Base-by-base conservation (phyloP, 2,888 invertebrate genomes). In the Agrochola circellaris region DNA sequence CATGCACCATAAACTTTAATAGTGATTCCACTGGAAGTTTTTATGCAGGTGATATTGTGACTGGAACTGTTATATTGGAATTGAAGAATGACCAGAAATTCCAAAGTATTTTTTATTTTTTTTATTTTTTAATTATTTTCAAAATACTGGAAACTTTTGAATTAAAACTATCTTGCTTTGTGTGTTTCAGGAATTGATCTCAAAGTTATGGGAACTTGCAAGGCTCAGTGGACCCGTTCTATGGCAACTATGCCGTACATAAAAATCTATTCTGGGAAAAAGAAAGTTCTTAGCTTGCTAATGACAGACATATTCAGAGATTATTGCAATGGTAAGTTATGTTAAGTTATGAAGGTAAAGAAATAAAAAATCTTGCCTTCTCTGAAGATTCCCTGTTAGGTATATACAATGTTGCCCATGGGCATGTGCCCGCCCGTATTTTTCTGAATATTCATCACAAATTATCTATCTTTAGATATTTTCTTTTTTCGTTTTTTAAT, bases 41-140 rank as follows among this genome's bases (percentile, higher is more conserved):
- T 88, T 95, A 95, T 79, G 91, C 94, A 17, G 96, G 96, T 79
- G 94, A 95, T 88, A 93, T 96, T 70, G 94, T 96, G 60, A 96
- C 96, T 60, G 96, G 96, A 81, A 90, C 90, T 11, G 91, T 95
- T n/a, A 88, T 91, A 70, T 83, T 96, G 82, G 93, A 95, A 80
- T 91, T 95, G 81, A 91, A 93, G 65, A 92, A 92, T 82, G 91
- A 91, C 77, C 90, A 91, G 78, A 93, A 93, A 89, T 88, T 96
- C 78, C 91, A 94, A 88, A 87, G 96, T 96, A 93, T 11, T 48
- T 45, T n/a, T 34, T 26, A 4, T 30, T 15, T 45, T 23, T 2
- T 8, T 2, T 48, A 6, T 48, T 30, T 51, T 15, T 5, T 11
- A 23, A 4, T 26, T 42, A 42, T 8, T 6, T 69, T 69, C 2